Percentiles rank a stretch among this genome's conserved stretches.
phyloP scores from a whole-genome alignment of 2,888 invertebrate genomes.

The Paralinhomoeus sp. region DNA sequence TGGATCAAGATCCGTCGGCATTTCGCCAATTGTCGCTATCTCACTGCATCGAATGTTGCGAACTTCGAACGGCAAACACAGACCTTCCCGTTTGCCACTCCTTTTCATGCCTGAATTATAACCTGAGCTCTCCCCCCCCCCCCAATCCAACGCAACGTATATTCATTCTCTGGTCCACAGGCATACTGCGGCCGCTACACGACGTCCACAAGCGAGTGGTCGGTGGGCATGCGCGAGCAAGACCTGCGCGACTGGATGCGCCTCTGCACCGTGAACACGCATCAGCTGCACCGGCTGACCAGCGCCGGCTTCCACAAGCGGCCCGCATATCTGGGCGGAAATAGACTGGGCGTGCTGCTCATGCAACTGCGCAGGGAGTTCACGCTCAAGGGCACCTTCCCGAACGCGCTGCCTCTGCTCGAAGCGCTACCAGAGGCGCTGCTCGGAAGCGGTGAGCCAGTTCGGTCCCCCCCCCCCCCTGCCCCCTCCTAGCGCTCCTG shows the following conservation, averaged over 20 bases:
- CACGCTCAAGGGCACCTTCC: conserved; percentile 14
- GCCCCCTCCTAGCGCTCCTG: too few species aligned
- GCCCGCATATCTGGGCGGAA: conserved; percentile 22
- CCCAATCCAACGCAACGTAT: too few species aligned
- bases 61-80: too few species aligned
- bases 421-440: conserved; percentile 4
- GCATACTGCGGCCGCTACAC: conserved; percentile 15
- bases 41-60: too few species aligned
- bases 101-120: too few species aligned
- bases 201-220: conserved; percentile 17
- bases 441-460: background rate
- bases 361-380: conserved; percentile 23
- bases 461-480: too few species aligned
- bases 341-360: conserved; percentile 19
- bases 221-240: conserved; percentile 20
- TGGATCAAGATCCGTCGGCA: too few species aligned
- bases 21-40: too few species aligned
- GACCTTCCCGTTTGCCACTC: too few species aligned
- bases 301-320: conserved; percentile 18
- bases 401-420: conserved; percentile 17
- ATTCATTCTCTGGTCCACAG: too few species aligned
- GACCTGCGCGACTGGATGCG: conserved; percentile 15
- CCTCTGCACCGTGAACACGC: background rate
- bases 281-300: conserved; percentile 9
- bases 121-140: too few species aligned